Evolutionary conservation across 1,140 invertebrate species (phyloP), one percentile per base, ranked within the genome.

Genomic region (Onthophagus taurus): DNA sequence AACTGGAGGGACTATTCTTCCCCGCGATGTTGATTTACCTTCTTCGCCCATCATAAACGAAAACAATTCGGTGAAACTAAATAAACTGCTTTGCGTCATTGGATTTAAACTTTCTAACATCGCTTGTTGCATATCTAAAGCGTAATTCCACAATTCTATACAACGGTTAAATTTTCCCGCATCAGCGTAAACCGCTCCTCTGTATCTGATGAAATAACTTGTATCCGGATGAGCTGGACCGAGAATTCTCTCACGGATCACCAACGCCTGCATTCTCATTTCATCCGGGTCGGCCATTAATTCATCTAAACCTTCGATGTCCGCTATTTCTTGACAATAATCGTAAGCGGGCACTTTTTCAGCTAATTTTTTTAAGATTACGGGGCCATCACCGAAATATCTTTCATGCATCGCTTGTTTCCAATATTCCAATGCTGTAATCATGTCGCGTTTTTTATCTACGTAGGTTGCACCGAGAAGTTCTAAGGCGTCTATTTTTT

Each of bases 401-500:
- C 71, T 81, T 53, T 89, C 77, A 36, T 83, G 75, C 77, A 96
- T 85, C 2, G 91, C 90, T 54, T 81, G 72, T 59, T 85, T 88
- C 93, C 92, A 97, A 42, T 88, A 72, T 47, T 81, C 76, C 12
- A 92, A 67, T 1, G 90, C 92, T 4, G 85, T 85, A 23, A 90
- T 76, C 82, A 96, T 91, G 66, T 97, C 91, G 45, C 89, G 71
- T 64, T 90, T 88, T 63, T 94, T 94, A 63, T 97, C 93, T n/a
- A 96, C 90, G 67, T 83, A 95, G 0, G 93, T 96, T 2, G 93
- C 88, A n/a, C 93, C 93, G 3, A 97, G 69, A 20, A 97, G 69
- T 67, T 97, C 92, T 24, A 97, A 63, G 2, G 92, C 91, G 61
- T 93, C 86, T 48, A 96, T 89, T 52, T 83, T 77, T 55, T 94